Conservation (phyloP, 2,797 vertebrate species). For the Cynodonichthys magdalenae region DNA sequence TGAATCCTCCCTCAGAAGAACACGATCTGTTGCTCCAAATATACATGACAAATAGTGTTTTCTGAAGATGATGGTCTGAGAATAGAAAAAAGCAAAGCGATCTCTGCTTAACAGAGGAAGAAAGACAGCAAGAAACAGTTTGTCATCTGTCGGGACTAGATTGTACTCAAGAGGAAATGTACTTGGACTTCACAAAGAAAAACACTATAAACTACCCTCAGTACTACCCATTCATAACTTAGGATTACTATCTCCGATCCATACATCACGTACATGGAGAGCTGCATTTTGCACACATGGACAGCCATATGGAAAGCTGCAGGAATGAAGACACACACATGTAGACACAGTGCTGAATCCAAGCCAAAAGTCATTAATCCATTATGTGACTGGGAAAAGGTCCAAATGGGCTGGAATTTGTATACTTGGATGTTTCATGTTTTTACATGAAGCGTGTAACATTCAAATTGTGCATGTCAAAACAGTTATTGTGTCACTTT, state of each 20-base stretch:
- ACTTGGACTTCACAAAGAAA: constrained; percentile 64
- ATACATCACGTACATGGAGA: constrained; percentile 63
- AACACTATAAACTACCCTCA: constrained; percentile 74
- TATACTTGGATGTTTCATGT: constrained; percentile 45
- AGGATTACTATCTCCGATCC: constrained; percentile 70
- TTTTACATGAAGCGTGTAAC: constrained; percentile 40
- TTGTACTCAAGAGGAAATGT: constrained; percentile 54
- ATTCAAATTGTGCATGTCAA: constrained; percentile 48
- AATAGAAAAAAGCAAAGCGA: constrained; percentile 32
- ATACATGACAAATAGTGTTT: constrained; percentile 46
- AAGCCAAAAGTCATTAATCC: constrained; percentile 67
- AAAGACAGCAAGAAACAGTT: constrained; percentile 20
- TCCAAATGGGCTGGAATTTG: constrained; percentile 59
- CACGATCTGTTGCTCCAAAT: constrained; percentile 44
- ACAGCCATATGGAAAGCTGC: constrained; percentile 54
- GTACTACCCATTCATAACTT: constrained; percentile 69
- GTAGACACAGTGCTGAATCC: constrained; percentile 25
- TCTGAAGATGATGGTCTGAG: constrained; percentile 24
- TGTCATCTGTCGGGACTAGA: constrained; percentile 59
- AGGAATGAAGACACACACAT: constrained; percentile 34
- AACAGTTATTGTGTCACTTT: constrained; percentile 46
- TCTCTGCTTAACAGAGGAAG: constrained; percentile 46
- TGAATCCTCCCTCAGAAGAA: constrained; percentile 35
- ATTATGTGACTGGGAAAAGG: constrained; percentile 46
- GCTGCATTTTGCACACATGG: constrained; percentile 55